Base-by-base conservation (phyloP, 2,888 invertebrate genomes). In the Rhogogaster chlorosoma region DNA sequence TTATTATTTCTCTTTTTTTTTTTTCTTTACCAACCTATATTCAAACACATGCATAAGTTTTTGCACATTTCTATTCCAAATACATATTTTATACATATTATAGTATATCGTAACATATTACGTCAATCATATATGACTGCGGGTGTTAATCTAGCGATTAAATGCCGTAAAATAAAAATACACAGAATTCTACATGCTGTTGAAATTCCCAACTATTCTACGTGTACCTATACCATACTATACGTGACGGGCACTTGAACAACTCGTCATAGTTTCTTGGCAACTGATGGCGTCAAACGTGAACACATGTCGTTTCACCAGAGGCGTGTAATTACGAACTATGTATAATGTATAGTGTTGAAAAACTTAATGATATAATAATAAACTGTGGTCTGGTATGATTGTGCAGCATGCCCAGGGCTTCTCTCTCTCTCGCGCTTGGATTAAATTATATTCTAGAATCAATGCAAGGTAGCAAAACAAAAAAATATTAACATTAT, bases 261-360 rank as follows among this genome's bases (percentile, higher is more conserved):
- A n/a, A n/a, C 45, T 75, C 38, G 26, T 75, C 45, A 45, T 75
- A 75, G 26, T 75, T 75, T 61, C 45, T 45, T 75, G 15, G 75
- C 45, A 75, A 26, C 38, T 75, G 75, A 75, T 75, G 75, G 75
- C 75, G 75, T 45, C 45, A 42, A 45, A 75, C 45, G 26, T 10
- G 26, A 45, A 75, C 75, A 75, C 45, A 75, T 75, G 75, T 45
- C 26, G 22, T 75, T 70, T 29, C 29, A n/a, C 36, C 32, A 70
- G 32, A 70, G 36, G n/a, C 36, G 18, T 70, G n/a, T 70, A 36
- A 70, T 70, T 70, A 26, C 32, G 26, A 70, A 70, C 70, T 36
- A 67, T 12, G 10, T 29, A 18, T 67, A 53, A n/a, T n/a, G 9
- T 38, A 53, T n/a, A 61, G 61, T 61, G 61, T 70, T 36, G 70